Evolutionary conservation across 2,797 vertebrate species (phyloP).

Genomic region (Gorsachius magnificus): DNA sequence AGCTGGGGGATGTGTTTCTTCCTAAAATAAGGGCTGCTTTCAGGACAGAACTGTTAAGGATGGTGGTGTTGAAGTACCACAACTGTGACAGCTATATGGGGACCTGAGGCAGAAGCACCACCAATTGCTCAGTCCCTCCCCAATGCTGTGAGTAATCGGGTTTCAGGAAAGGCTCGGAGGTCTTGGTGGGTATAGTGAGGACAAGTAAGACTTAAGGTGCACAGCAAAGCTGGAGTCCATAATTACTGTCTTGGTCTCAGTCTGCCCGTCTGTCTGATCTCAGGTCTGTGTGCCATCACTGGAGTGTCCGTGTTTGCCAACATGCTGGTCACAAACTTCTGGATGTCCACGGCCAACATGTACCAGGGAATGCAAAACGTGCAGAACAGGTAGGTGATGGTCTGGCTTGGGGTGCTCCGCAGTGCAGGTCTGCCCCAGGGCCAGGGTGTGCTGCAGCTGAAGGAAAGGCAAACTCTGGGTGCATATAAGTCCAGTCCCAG

Average conservation of each 20-base stretch:
- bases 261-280: background rate
- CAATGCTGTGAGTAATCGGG: background rate
- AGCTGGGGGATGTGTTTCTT: background rate
- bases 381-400: conserved; percentile 75
- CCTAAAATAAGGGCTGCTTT: background rate
- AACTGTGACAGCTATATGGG: background rate
- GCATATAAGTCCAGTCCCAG: background rate
- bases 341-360: conserved; percentile 79
- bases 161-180: background rate
- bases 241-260: background rate
- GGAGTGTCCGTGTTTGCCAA: conserved; percentile 93
- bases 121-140: background rate
- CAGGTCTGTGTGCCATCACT: conserved; percentile 88
- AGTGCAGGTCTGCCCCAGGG: background rate
- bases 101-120: background rate
- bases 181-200: background rate
- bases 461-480: background rate
- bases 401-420: background rate
- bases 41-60: background rate
- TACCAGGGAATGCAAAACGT: conserved; percentile 73
- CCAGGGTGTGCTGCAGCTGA: background rate
- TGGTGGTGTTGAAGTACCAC: background rate
- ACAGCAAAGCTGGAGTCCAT: background rate
- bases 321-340: conserved; percentile 91
- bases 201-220: background rate